Evolutionary conservation across 1,140 invertebrate genomes (phyloP), one percentile per base, ranked within the genome.

Genomic region (Camponotus floridanus): DNA sequence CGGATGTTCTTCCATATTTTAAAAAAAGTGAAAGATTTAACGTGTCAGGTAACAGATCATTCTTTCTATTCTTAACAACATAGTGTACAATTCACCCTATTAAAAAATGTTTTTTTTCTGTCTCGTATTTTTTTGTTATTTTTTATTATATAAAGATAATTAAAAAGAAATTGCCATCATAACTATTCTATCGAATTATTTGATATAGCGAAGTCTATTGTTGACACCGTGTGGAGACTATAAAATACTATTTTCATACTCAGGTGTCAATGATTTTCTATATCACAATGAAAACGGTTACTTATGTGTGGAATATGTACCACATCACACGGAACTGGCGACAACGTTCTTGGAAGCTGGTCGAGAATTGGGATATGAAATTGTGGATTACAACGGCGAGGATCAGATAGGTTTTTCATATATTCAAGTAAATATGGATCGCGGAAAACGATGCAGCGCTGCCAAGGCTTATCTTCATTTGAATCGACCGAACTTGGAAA

Each of bases 351-450:
- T 97, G 26, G 93, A 96, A 88, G 96, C 96, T 15, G 96, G 96
- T 3, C 91, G 89, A 57, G 88, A 95, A 51, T 89, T 96, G 3
- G 96, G 96, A 0, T 96, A 96, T 90, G 88, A 94, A 3, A 90
- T 94, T 15, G 84, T 95, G 1, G 96, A 97, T 87, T 95, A 95
- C 74, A 96, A 96, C 85, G 96, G 95, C 26, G 80, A 92, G 26
- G 88, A 94, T 4, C 95, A 95, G 71, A 91, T 94, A 4, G 95
- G 95, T 1, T 97, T 97, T 74, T 96, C 96, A 0, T 96, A 96
- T 79, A 96, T 96, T 51, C 98, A 96, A 95, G 96, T 97, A 91
- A 97, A 97, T 0, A 97, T 97, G 76, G 93, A 96, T 42, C 94
- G 96, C 78, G 97, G 97, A 0, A 94, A 93, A 6, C 94, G 97